A percentile compares a stretch with the other conserved stretches of the same genome.
Conservation (phyloP, 2,113 vertebrate species). For the Cebidichthys violaceus region DNA sequence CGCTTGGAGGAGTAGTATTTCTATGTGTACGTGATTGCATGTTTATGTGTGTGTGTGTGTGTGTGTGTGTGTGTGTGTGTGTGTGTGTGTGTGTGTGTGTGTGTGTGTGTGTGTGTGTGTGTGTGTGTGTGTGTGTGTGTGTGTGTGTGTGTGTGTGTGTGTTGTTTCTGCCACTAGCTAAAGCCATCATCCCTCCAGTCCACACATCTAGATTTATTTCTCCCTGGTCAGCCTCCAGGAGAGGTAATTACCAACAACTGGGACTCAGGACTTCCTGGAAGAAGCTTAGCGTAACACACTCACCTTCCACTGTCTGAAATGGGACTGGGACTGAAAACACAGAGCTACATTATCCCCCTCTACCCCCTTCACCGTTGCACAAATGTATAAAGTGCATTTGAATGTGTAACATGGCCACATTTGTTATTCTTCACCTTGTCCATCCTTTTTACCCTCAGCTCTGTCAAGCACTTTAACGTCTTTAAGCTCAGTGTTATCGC, state of each 20-base stretch:
- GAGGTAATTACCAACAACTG: conserved; percentile 72
- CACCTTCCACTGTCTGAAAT: conserved; percentile 64
- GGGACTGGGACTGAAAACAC: conserved; percentile 49
- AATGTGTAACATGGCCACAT: neutral
- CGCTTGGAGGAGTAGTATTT: conserved; percentile 13
- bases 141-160: too few relatives aligned
- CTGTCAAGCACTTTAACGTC: too few relatives aligned
- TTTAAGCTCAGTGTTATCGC: neutral
- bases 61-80: conserved; percentile 16
- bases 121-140: conserved; percentile 20
- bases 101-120: conserved; percentile 23
- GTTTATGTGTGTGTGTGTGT: neutral
- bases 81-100: conserved; percentile 23
- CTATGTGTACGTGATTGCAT: conserved; percentile 9
- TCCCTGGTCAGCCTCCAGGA: conserved; percentile 62
- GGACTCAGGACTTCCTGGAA: conserved; percentile 69
- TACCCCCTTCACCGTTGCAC: neutral
- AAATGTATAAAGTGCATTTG: neutral
- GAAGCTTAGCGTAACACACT: conserved; percentile 67
- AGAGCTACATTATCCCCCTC: conserved; percentile 22
- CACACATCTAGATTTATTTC: conserved; percentile 59
- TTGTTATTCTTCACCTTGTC: conserved; percentile 1
- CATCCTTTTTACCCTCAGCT: neutral
- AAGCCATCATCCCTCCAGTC: conserved; percentile 59
- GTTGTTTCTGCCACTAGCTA: conserved; percentile 43